Evolutionary conservation across 2,797 vertebrate genomes (phyloP), one percentile per base, ranked within the genome.

Genomic region (Clarias fuscus): DNA sequence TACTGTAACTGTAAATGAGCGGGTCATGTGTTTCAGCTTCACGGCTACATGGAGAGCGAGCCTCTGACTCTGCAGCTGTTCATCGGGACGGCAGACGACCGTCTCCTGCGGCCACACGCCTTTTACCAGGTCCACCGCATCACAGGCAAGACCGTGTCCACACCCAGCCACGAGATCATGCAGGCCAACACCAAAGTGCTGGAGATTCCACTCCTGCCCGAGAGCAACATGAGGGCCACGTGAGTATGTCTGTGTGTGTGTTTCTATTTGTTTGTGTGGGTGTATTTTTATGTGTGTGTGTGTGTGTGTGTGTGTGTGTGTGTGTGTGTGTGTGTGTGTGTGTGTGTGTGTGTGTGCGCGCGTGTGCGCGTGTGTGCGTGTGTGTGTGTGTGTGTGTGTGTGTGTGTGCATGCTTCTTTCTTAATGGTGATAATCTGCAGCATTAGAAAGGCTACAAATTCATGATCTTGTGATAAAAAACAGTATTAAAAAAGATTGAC

Each of bases 101-200:
- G 98, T 92, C 96, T 99, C 93, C 96, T 99, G 94, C 95, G 98
- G 89, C 98, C 98, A 37, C 98, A 99, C 83, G 98, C 98, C 92
- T 99, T 99, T 96, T 99, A 99, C 95, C 98, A 99, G 96, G 98
- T 99, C 87, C 98, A 99, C 91, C 97, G 98, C 62, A 99, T 99
- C 96, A 99, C 98, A 0, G 98, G 98, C 88, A 99, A 99, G 95
- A 99, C 98, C 0, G 98, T 99, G 89, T 98, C 98, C 88, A 99
- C 98, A 58, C 97, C 97, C 94, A 99, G 98, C 95, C 98, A 99
- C 0, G 98, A 99, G 94, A 97, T 96, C 88, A 93, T 99, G 92
- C 96, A 99, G 93, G 97, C 96, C 91, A 98, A 98, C 95, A 99
- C 98, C 96, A 99, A 99, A 94, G 95, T 99, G 88, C 94, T 99